Percentiles rank a stretch among this genome's conserved stretches.
phyloP scores from a whole-genome alignment of 2,113 vertebrate genomes.

The Pluvialis apricaria region DNA sequence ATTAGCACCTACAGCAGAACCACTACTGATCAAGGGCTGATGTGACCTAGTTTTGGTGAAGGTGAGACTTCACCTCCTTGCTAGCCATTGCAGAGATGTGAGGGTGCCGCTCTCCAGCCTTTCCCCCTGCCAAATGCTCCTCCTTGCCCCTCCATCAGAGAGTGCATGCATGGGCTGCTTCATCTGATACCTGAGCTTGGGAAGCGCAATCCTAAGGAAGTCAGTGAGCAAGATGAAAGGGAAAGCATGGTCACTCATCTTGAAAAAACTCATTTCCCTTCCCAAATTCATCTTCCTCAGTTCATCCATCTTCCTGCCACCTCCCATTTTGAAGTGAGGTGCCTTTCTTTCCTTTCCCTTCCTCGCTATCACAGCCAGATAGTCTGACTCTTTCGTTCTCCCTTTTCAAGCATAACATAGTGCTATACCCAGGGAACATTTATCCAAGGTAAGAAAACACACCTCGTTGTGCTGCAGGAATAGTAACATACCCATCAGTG shows the following conservation, averaged over 20 bases:
- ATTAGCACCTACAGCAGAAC: background rate
- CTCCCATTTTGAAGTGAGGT: conserved; percentile 30
- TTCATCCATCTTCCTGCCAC: conserved; percentile 51
- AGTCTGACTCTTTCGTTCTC: background rate
- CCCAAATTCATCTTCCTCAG: conserved; percentile 25
- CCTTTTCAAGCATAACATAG: background rate
- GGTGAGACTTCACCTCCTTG: background rate
- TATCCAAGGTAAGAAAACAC: background rate
- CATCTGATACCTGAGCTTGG: background rate
- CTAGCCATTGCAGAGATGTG: background rate
- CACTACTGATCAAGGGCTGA: background rate
- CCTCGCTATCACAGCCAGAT: background rate
- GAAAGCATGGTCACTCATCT: conserved; percentile 49
- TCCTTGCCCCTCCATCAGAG: background rate
- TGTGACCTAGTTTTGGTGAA: background rate
- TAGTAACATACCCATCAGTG: background rate
- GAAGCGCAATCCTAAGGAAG: background rate
- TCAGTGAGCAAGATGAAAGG: conserved; percentile 56
- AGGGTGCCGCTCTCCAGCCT: background rate
- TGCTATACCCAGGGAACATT: background rate
- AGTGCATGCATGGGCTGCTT: background rate
- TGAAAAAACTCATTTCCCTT: conserved; percentile 57
- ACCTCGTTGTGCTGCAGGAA: background rate
- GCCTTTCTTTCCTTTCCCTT: background rate
- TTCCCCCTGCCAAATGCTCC: background rate